Evolutionary conservation across 2,797 vertebrate genomes (phyloP), one percentile per base, ranked within the genome.

Genomic region (Emys orbicularis): DNA sequence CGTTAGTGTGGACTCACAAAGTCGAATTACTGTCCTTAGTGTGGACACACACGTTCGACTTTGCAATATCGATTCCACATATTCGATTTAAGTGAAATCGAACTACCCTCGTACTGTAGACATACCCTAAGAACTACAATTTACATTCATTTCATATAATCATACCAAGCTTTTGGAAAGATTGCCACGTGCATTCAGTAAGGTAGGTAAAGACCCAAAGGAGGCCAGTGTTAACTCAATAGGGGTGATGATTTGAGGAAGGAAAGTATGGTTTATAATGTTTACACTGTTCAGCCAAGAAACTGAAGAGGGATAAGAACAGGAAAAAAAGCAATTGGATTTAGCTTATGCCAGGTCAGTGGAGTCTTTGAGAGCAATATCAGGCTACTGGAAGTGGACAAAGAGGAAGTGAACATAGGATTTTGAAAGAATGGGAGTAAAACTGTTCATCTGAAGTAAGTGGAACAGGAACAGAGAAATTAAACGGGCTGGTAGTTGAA

Each of bases 291-390:
- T 47, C 0, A 83, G 19, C 6, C 8, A 72, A 61, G 54, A 79
- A 6, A 79, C 3, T 49, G 76, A 94, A 81, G 15, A 52, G 12
- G 23, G 4, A n/a, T n/a, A 56, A 80, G 7, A 92, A 80, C 5
- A 10, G 5, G 59, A 34, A 34, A 41, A 52, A 6, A 59, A 41
- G 15, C 4, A 0, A 0, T 12, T 4, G 61, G 6, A 0, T 0
- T 50, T 88, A 92, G 37, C 3, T 79, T 1, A 57, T 0, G 0
- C 54, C 72, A 29, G 53, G 49, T n/a, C 82, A 80, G 8, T 10
- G 44, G 81, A 90, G 16, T 1, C 87, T 88, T 53, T 50, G 15
- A n/a, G 10, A 8, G 4, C n/a, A 72, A 19, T 37, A 37, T 72
- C 18, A 37, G 65, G 65, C 21, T n/a, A 72, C 5, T n/a, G 65